phyloP scores from a whole-genome alignment of 2,888 invertebrate genomes.

The Pandemis heparana region DNA sequence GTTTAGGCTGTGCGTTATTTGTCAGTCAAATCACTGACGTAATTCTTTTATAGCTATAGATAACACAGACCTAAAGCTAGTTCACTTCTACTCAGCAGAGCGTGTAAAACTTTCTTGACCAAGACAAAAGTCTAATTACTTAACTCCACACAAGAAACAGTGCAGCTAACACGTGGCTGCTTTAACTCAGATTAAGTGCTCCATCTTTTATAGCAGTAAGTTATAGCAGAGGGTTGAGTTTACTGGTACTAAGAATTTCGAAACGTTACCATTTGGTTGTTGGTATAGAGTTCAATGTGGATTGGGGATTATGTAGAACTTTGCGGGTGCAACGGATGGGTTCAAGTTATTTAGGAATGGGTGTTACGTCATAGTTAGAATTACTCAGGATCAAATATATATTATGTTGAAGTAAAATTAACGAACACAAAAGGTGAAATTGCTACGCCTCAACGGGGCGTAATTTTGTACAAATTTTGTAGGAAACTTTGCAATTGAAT shows the following conservation, averaged over 20 bases:
- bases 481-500: no score
- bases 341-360: neutral
- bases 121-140: conserved; percentile 35
- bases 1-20: no score
- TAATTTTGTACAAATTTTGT: no score
- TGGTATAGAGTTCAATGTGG: neutral
- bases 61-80: neutral
- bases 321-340: neutral
- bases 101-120: conserved; percentile 14
- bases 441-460: no score
- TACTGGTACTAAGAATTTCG: neutral
- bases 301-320: neutral
- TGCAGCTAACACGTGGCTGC: conserved; percentile 39
- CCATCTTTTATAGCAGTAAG: conserved; percentile 37
- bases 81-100: neutral
- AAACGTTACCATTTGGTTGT: neutral
- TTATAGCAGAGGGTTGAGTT: conserved; percentile 26
- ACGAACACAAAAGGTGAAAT: no score
- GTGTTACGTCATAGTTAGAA: neutral
- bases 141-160: conserved; percentile 32
- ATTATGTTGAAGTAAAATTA: neutral
- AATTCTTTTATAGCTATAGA: neutral
- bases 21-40: no score
- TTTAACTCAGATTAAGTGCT: conserved; percentile 34
- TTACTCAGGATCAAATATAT: neutral